Evolutionary conservation across 2,888 invertebrate species (phyloP).

Genomic region (Kryphioiulus occultus): DNA sequence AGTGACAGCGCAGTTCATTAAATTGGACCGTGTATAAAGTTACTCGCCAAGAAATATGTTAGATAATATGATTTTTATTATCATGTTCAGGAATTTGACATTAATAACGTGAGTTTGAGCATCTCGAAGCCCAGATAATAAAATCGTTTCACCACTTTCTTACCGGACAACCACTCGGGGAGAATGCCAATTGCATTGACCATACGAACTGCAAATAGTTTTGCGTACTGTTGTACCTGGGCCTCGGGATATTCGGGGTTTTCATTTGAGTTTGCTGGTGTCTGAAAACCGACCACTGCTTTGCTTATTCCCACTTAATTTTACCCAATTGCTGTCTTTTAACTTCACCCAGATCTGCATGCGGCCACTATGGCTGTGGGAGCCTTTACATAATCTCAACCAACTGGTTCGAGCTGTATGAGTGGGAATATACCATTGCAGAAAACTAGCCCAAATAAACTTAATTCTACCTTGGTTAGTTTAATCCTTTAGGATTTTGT

Average conservation of each 20-base stretch:
- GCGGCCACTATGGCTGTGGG: too few relatives aligned
- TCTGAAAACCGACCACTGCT: too few relatives aligned
- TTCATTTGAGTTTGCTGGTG: too few relatives aligned
- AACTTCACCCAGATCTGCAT: too few relatives aligned
- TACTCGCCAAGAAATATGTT: neutral
- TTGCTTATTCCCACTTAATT: too few relatives aligned
- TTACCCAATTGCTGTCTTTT: too few relatives aligned
- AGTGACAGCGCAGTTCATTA: neutral
- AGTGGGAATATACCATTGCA: too few relatives aligned
- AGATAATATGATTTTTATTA: constrained; percentile 18
- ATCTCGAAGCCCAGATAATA: neutral
- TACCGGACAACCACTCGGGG: neutral
- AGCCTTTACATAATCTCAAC: too few relatives aligned
- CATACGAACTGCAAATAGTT: neutral
- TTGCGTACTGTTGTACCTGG: neutral
- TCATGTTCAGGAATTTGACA: neutral
- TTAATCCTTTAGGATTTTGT: too few relatives aligned
- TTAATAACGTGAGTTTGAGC: neutral
- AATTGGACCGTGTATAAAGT: neutral
- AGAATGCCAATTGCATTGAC: neutral
- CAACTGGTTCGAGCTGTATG: too few relatives aligned
- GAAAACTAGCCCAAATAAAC: too few relatives aligned
- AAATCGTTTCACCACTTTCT: neutral
- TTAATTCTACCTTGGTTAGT: too few relatives aligned
- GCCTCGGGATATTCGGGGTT: neutral